Percentiles rank a stretch among this genome's conserved stretches.
Evolutionary conservation across 92 coral and sea anemone genomes (phyloP).

Genomic region (Epizoanthus rinbou): DNA sequence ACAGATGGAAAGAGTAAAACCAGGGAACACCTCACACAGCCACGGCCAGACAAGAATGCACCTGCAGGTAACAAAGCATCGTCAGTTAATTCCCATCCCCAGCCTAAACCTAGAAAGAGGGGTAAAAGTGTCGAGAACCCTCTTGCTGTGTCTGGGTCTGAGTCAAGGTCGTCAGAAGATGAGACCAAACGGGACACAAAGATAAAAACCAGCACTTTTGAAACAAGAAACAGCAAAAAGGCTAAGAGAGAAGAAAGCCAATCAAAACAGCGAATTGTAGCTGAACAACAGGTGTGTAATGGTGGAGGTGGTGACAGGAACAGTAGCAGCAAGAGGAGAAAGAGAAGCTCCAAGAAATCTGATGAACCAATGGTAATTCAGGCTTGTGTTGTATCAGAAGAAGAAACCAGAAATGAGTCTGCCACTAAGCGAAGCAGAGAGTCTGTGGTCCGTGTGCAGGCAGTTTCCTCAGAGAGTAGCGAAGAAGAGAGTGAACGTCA

Average conservation of each 20-base stretch:
- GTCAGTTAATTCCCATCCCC: not conserved
- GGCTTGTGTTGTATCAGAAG: slow-evolving; percentile 55
- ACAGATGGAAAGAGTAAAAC: slow-evolving; percentile 8
- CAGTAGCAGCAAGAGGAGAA: not conserved
- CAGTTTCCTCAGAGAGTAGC: slow-evolving; percentile 39
- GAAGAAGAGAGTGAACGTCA: not conserved
- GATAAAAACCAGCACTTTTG: not conserved
- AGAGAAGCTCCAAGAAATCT: slow-evolving; percentile 3
- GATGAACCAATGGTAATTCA: slow-evolving; percentile 51
- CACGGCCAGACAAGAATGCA: not conserved
- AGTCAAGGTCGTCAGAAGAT: not conserved
- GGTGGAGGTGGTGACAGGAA: slow-evolving; percentile 17
- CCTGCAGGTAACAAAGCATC: not conserved
- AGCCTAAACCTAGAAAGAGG: slow-evolving; percentile 31
- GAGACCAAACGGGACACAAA: not conserved
- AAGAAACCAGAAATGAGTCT: not conserved
- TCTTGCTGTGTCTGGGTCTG: not conserved
- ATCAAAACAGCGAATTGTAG: not conserved
- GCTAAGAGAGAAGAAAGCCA: slow-evolving; percentile 26
- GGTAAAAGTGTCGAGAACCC: slow-evolving; percentile 28
- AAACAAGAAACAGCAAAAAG: slow-evolving; percentile 15
- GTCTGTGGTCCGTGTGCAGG: slow-evolving; percentile 52
- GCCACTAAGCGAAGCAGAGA: slow-evolving; percentile 27
- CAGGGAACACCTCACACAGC: not conserved
- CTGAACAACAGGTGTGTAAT: not conserved